phyloP scores from a whole-genome alignment of 2,888 invertebrate genomes.

The Drosophila dives region DNA sequence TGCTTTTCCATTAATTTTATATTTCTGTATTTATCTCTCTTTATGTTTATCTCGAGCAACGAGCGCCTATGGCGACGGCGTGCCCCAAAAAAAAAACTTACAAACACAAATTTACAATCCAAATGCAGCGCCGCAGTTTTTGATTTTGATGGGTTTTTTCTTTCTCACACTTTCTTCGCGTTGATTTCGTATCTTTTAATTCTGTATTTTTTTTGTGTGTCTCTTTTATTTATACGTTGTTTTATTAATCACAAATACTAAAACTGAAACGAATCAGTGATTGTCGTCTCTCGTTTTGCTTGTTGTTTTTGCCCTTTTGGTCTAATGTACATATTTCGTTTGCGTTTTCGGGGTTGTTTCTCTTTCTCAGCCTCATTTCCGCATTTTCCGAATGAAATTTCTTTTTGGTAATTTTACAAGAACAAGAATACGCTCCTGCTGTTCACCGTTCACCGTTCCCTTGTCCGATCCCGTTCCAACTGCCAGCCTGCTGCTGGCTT shows the following conservation, averaged over 20 bases:
- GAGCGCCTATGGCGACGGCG: conserved; percentile 56
- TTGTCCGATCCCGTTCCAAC: conserved; percentile 30
- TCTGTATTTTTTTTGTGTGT: conserved; percentile 15
- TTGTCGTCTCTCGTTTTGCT: conserved; percentile 33
- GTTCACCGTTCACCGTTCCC: conserved; percentile 40
- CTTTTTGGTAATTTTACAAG: conserved; percentile 79
- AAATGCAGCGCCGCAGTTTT: conserved; percentile 64
- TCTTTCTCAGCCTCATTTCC: conserved; percentile 75
- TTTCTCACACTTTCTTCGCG: conserved; percentile 71
- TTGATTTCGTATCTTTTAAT: conserved; percentile 40
- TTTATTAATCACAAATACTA: conserved; percentile 51
- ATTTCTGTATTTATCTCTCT: conserved; percentile 78
- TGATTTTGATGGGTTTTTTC: conserved; percentile 57
- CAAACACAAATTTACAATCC: conserved; percentile 66
- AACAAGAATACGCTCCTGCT: conserved; percentile 71
- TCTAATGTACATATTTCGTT: conserved; percentile 55
- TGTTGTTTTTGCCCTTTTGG: conserved; percentile 44
- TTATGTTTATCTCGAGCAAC: conserved; percentile 67
- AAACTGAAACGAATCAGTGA: conserved; percentile 27
- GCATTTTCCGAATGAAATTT: conserved; percentile 78
- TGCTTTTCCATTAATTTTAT: conserved; percentile 75
- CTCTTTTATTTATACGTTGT: conserved; percentile 35
- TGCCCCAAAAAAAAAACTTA: conserved; percentile 52
- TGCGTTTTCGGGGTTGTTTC: conserved; percentile 73
- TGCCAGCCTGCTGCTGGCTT: conserved; percentile 47